Evolutionary conservation across 2,888 invertebrate genomes (phyloP), one percentile per base, ranked within the genome.

Genomic region (Tetramorium bicarinatum): DNA sequence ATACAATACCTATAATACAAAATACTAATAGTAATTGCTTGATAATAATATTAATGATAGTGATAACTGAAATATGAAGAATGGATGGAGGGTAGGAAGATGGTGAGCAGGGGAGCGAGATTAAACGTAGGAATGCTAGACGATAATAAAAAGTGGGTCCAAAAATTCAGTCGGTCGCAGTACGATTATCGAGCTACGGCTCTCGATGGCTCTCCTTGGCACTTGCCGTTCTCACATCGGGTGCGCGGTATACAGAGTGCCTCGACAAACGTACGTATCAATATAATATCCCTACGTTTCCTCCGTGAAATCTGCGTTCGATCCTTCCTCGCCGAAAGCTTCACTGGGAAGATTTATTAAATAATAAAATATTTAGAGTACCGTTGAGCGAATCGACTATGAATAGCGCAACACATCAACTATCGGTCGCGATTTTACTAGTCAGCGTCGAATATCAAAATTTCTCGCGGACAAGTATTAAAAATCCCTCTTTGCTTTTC

Each of bases 1-100:
- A 89, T 92, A 92, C 91, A 93, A 90, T 93, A 93, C 93, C 91
- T 93, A 93, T 94, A 89, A 93, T 93, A 94, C 93, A 94, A 93
- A 94, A 93, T 91, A 92, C 92, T 92, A 93, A 92, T 85, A 88
- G 87, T 92, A 92, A 91, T 92, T 90, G 88, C 88, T 89, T 92
- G 90, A 92, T 92, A 92, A 91, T 91, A 91, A 91, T 90, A 90
- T 87, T 87, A 72, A 82, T 87, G 89, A 85, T 79, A 89, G 77
- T 87, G 85, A 75, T 85, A 84, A 82, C 83, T 86, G 89, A 90
- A 91, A 87, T 87, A 69, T 84, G 85, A 77, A 67, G 87, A 85
- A 74, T 86, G 74, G 74, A 86, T 80, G 88, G 66, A 76, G 79
- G 61, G 34, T 88, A 82, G 85, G 84, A 86, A 83, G 83, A 83